Evolutionary conservation across 2,797 vertebrate genomes (phyloP), one percentile per base, ranked within the genome.

Genomic region (Pseudomugil gertrudae): DNA sequence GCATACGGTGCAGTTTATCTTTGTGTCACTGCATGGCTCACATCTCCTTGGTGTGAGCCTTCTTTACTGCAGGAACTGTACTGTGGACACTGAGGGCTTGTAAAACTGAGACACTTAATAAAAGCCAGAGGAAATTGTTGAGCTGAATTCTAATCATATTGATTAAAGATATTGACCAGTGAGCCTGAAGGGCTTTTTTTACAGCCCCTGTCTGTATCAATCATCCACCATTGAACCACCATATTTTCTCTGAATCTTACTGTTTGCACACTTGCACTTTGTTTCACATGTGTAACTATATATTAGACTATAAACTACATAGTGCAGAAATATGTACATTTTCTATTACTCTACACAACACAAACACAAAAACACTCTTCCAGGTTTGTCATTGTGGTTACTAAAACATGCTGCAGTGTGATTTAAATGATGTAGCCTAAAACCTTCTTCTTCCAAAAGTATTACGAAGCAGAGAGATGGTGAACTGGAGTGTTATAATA

Each of bases 81-180:
- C 43, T 57, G 60, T 52, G 69, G 55, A 66, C 62, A 11, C 36
- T 17, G 32, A 63, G 58, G 56, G 33, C 36, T 19, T 14, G 65
- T 56, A 60, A 69, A 75, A 54, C 67, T 35, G 73, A 78, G 77
- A 86, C 79, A 66, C 89, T 89, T 87, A 88, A 87, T 87, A 91
- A 87, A 75, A 73, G 80, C 81, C 11, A 9, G 62, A 72, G 80
- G 83, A 87, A 85, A 84, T 83, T 83, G 82, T 90, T 84, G 73
- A 66, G 75, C 76, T 78, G 80, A 90, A 89, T 91, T 91, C 84
- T 90, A 89, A 90, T 92, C 82, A 85, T 79, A 91, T 90, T 90
- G 88, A 92, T 91, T 90, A 75, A 84, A 80, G 56, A 63, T 85
- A 92, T 92, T 90, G 92, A 92, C 72, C 75, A 62, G 63, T n/a